Evolutionary conservation across 2,888 invertebrate genomes (phyloP).

Genomic region (Drosophila buzzatii): DNA sequence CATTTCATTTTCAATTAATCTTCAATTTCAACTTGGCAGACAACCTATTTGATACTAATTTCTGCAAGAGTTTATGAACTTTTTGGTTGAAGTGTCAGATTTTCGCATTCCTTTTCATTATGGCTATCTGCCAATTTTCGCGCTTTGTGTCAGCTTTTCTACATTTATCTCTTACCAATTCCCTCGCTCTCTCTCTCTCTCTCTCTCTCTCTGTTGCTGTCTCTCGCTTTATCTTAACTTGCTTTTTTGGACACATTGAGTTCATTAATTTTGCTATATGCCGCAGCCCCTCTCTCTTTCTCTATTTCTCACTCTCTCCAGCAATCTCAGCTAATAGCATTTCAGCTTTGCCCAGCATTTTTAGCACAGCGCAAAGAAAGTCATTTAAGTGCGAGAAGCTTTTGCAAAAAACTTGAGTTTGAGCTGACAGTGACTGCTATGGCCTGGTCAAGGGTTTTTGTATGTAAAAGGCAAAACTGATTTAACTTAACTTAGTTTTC

Average conservation of each 20-base stretch:
- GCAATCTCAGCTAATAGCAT: slow-evolving; percentile 26
- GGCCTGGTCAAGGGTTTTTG: slow-evolving; percentile 3
- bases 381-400: slow-evolving; percentile 43
- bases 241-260: slow-evolving; percentile 21
- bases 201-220: background rate
- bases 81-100: slow-evolving; percentile 9
- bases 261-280: slow-evolving; percentile 51
- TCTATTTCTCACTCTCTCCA: too few relatives aligned
- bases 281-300: background rate
- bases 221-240: background rate
- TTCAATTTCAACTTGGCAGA: background rate
- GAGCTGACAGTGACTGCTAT: background rate
- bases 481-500: slow-evolving; percentile 41
- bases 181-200: background rate
- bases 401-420: slow-evolving; percentile 20
- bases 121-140: slow-evolving; percentile 45
- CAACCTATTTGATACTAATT: slow-evolving; percentile 4
- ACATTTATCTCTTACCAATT: slow-evolving; percentile 19
- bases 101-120: slow-evolving; percentile 41
- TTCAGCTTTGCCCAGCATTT: slow-evolving; percentile 19
- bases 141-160: slow-evolving; percentile 23
- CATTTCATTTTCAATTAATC: slow-evolving; percentile 3
- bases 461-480: slow-evolving; percentile 26
- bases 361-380: slow-evolving; percentile 23
- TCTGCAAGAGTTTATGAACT: background rate